A percentile compares a stretch with the other conserved stretches of the same genome.
phyloP scores from a whole-genome alignment of 2,113 vertebrate species.

The Syrrhaptes paradoxus region DNA sequence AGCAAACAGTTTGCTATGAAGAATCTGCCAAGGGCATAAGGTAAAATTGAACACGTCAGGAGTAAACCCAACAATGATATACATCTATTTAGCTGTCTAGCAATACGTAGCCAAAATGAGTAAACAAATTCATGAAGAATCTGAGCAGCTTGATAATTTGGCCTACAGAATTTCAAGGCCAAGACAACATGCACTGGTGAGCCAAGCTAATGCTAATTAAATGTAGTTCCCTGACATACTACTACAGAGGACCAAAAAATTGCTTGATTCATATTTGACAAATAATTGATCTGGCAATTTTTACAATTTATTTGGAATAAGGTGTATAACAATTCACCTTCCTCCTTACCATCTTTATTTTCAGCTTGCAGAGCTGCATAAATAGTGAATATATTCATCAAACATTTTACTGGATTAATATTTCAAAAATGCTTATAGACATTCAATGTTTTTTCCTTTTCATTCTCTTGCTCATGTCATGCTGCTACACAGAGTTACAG shows the following conservation, averaged over 20 bases:
- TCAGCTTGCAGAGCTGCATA: not conserved
- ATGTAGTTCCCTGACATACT: not conserved
- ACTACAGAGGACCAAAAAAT: not conserved
- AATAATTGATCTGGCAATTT: not conserved
- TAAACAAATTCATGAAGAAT: not conserved
- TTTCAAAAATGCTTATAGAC: not conserved
- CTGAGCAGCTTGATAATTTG: not conserved
- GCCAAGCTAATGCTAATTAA: not conserved
- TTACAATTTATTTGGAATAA: not conserved
- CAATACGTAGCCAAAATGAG: not conserved
- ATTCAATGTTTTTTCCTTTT: not conserved
- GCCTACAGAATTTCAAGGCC: not conserved
- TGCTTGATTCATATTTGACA: not conserved
- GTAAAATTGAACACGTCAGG: not conserved
- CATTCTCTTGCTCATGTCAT: not conserved
- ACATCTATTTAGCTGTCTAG: not conserved
- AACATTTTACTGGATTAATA: not conserved
- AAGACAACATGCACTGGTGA: not conserved
- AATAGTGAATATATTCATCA: not conserved
- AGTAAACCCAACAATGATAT: not conserved
- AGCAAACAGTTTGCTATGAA: not conserved
- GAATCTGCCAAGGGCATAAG: not conserved
- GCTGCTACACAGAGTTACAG: not conserved
- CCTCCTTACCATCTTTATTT: constrained; percentile 3
- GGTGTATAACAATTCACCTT: not conserved